A percentile compares a stretch with the other conserved stretches of the same genome.
These are phyloP conservation scores for Petrocephalus sullivani DNA, from an alignment of 2,797 vertebrate species.

Conservation along the genomic window DNA sequence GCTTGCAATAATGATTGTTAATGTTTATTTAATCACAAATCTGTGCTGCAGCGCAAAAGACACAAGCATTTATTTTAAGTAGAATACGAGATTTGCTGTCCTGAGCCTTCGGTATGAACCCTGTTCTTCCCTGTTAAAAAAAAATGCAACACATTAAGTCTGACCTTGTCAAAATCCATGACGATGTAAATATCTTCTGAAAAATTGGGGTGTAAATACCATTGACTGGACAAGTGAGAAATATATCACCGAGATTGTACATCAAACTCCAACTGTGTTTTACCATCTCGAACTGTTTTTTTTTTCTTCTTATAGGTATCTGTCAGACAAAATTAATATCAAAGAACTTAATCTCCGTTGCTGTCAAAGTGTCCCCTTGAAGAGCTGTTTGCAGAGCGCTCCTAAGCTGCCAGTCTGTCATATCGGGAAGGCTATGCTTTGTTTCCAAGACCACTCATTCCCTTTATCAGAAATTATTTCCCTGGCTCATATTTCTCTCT, in stretches of 20 bases:
- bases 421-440: neutral
- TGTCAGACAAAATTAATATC: slow-evolving; percentile 4
- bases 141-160: neutral
- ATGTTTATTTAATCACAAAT: slow-evolving; percentile 27
- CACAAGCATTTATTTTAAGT: neutral
- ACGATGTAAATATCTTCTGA: neutral
- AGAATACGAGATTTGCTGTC: neutral
- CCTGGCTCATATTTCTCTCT: slow-evolving; percentile 7
- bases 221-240: neutral
- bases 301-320: neutral
- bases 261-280: neutral
- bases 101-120: neutral
- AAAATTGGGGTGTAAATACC: neutral
- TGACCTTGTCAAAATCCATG: neutral
- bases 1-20: slow-evolving; percentile 23
- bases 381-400: neutral
- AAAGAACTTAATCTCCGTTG: slow-evolving; percentile 10
- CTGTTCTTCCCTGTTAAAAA: neutral
- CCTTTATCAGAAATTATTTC: neutral
- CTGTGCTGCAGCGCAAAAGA: neutral
- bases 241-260: neutral
- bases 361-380: neutral
- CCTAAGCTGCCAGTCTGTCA: neutral
- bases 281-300: neutral
- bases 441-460: neutral